Percentiles rank a stretch among this genome's conserved stretches.
phyloP scores from a whole-genome alignment of 2,797 vertebrate genomes.

The Acrocephalus scirpaceus region DNA sequence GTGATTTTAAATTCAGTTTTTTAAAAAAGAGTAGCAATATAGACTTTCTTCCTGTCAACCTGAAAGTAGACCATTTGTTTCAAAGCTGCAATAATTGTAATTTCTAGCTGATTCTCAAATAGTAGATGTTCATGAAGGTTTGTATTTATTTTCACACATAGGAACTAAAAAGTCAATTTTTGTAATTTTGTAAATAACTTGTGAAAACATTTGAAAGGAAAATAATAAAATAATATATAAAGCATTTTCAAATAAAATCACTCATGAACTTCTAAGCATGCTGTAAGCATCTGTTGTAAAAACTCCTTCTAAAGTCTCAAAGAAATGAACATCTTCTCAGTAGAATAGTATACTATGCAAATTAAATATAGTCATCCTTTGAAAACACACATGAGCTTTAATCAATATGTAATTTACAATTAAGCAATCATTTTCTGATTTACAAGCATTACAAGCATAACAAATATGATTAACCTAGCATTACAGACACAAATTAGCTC shows the following conservation, averaged over 20 bases:
- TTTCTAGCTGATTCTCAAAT: background rate
- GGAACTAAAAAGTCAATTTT: background rate
- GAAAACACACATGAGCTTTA: constrained; percentile 32
- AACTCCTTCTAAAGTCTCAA: background rate
- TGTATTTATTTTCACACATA: background rate
- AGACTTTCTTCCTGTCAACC: background rate
- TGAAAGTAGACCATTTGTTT: background rate
- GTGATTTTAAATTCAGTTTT: background rate
- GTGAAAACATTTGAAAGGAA: background rate
- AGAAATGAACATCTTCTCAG: background rate
- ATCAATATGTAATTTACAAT: constrained; percentile 72
- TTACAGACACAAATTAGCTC: constrained; percentile 63
- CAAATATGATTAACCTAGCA: constrained; percentile 69
- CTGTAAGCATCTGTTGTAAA: background rate
- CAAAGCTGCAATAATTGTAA: background rate
- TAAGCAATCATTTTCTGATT: constrained; percentile 71
- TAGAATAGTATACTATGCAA: background rate
- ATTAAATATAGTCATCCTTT: constrained; percentile 40
- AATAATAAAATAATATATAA: background rate
- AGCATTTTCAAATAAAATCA: background rate
- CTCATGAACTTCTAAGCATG: background rate
- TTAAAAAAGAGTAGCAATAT: background rate
- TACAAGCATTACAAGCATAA: constrained; percentile 65
- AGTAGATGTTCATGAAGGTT: background rate
- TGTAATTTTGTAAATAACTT: background rate